These are phyloP conservation scores for Dolomedes plantarius DNA, from an alignment of 2,888 invertebrate genomes.

Conservation along the genomic window DNA sequence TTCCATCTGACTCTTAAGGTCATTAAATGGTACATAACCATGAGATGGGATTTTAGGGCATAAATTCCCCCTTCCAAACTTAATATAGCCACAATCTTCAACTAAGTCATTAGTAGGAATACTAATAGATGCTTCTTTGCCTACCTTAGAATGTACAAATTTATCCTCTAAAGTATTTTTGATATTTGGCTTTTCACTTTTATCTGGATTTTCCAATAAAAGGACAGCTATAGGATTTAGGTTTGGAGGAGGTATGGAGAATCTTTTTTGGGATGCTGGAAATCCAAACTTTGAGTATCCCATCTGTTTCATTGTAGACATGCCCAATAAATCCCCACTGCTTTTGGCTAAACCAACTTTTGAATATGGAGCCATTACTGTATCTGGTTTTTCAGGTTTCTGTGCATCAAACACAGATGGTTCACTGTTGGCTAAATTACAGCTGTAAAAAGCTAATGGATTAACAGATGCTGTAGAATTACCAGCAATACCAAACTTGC, in stretches of 20 bases:
- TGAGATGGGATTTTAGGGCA: slow-evolving; percentile 2
- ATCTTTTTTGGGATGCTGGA: not conserved
- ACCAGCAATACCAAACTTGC: slow-evolving; percentile 63
- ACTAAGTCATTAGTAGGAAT: not conserved
- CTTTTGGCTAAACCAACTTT: slow-evolving; percentile 69
- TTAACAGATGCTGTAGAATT: slow-evolving; percentile 27
- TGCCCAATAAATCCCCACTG: slow-evolving; percentile 54
- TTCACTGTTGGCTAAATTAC: slow-evolving; percentile 67
- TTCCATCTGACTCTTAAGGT: slow-evolving; percentile 27
- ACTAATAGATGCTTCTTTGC: not conserved
- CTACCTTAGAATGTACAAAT: not conserved
- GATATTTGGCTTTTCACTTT: not conserved
- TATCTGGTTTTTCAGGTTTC: not conserved
- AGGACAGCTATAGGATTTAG: not conserved
- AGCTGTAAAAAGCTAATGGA: slow-evolving; percentile 54
- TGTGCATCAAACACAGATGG: slow-evolving; percentile 63
- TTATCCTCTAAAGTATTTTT: not conserved
- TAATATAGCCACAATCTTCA: slow-evolving; percentile 11
- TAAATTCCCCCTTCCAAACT: not conserved
- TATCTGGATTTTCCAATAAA: not conserved
- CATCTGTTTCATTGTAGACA: slow-evolving; percentile 15
- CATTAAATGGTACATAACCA: slow-evolving; percentile 51
- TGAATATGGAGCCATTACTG: slow-evolving; percentile 44
- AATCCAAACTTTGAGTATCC: slow-evolving; percentile 68
- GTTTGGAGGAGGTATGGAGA: not conserved